Conservation (phyloP, 2,797 vertebrate genomes). For the Cynopterus sphinx region DNA sequence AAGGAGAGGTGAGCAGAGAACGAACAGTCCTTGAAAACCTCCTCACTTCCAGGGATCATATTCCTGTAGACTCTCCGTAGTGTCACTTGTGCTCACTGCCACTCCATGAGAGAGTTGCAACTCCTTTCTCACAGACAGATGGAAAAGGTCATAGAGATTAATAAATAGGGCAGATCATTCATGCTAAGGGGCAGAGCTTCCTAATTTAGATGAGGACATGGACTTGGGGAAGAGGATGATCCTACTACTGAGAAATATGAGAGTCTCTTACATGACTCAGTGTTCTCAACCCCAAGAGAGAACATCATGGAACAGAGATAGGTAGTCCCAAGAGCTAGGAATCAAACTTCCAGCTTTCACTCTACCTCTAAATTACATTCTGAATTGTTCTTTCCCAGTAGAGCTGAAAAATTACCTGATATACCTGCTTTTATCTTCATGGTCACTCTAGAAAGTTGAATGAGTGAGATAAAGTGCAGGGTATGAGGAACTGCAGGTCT, state of each 20-base stretch:
- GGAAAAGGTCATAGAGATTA: neutral
- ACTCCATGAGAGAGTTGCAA: too few relatives aligned
- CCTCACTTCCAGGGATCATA: neutral
- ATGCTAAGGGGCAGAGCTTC: neutral
- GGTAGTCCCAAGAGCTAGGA: neutral
- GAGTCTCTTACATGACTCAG: neutral
- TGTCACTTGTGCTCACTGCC: neutral
- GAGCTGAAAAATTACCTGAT: neutral
- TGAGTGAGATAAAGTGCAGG: neutral
- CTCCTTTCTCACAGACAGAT: neutral
- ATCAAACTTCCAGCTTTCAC: neutral
- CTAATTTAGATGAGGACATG: neutral
- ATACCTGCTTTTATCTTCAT: neutral
- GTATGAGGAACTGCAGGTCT: neutral
- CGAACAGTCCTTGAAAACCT: neutral
- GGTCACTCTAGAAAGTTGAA: neutral
- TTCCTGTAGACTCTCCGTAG: neutral
- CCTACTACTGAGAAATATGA: neutral
- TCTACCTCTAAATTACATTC: neutral
- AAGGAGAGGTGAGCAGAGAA: neutral
- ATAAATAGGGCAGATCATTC: neutral
- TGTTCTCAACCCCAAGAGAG: neutral
- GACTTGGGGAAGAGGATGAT: neutral
- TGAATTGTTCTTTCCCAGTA: neutral
- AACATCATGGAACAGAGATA: neutral